These are phyloP conservation scores for Nesogale talazaci DNA, from an alignment of 2,113 vertebrate species.

Conservation along the genomic window DNA sequence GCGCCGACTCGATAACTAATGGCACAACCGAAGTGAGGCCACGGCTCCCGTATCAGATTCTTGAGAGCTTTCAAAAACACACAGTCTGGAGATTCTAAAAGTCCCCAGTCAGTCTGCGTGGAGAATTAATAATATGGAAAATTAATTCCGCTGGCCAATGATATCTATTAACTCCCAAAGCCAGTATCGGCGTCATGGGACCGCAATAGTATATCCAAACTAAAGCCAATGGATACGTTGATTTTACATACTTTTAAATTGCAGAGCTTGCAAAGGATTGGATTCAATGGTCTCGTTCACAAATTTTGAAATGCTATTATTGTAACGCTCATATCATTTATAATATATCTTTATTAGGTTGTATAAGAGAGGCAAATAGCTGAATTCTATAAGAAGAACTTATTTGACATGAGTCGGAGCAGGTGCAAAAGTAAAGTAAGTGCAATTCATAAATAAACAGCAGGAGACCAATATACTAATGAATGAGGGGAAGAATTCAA, in stretches of 20 bases:
- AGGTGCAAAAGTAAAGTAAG: conserved; percentile 42
- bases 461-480: conserved; percentile 65
- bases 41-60: too few relatives aligned
- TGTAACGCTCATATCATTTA: neutral
- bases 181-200: neutral
- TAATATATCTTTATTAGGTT: neutral
- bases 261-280: neutral
- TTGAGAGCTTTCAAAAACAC: neutral
- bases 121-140: neutral
- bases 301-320: neutral
- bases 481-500: conserved; percentile 46
- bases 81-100: neutral
- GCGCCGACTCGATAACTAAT: neutral
- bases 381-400: neutral
- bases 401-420: neutral
- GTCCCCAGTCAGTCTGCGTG: neutral
- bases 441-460: conserved; percentile 27
- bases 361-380: neutral
- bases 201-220: neutral
- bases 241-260: neutral
- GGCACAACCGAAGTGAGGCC: neutral
- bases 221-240: neutral
- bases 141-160: neutral
- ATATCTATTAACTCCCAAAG: neutral
- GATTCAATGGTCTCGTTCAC: neutral